These are phyloP conservation scores for Ophthalmotilapia sp. DNA, from an alignment of 2,113 vertebrate genomes.

Conservation along the genomic window DNA sequence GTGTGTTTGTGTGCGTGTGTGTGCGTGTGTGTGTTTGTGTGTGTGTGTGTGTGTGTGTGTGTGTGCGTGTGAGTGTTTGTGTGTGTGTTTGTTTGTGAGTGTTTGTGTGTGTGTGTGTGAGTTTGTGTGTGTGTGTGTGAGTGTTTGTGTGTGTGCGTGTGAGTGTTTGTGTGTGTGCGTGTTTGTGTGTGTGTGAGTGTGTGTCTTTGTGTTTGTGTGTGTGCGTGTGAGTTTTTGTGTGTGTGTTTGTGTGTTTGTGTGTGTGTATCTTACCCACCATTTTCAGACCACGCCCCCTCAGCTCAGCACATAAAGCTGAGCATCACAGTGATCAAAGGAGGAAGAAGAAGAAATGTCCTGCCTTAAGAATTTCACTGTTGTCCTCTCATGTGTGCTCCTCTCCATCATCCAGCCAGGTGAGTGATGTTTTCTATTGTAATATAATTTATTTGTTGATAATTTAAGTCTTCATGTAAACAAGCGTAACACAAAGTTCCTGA, in stretches of 20 bases:
- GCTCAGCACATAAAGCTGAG: background rate
- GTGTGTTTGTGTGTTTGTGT: fast-evolving
- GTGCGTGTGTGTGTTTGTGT: background rate
- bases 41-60: fast-evolving
- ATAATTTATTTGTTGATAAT: too few relatives aligned
- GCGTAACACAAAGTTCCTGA: fast-evolving
- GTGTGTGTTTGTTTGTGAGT: fast-evolving
- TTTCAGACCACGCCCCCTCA: conserved; percentile 40
- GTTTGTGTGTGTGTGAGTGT: fast-evolving
- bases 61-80: fast-evolving
- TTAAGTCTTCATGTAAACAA: background rate
- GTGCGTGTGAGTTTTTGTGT: too few relatives aligned
- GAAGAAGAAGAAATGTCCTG: background rate
- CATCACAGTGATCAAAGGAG: background rate
- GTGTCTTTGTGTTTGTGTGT: fast-evolving
- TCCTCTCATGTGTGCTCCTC: fast-evolving
- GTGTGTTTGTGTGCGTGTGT: too few relatives aligned
- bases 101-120: too few relatives aligned
- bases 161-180: fast-evolving
- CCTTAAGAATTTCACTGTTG: fast-evolving
- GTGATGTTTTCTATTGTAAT: background rate
- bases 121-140: too few relatives aligned
- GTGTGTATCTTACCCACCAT: too few relatives aligned
- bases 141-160: fast-evolving
- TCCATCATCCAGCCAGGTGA: background rate